Conservation (phyloP, 2,797 vertebrate species). For the Sebastes hubbsi region DNA sequence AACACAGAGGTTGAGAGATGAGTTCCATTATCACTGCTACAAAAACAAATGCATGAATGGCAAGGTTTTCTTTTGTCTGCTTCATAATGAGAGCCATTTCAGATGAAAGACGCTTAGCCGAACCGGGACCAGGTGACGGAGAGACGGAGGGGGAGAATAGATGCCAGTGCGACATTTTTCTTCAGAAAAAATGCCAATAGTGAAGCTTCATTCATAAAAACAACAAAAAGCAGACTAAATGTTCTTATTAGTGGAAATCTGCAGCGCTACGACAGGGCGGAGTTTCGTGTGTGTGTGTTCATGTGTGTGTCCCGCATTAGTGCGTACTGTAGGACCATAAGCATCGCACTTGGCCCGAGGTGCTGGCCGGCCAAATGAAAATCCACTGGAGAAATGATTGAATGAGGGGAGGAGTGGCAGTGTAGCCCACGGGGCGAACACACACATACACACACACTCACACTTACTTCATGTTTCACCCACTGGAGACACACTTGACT, state of each 20-base stretch:
- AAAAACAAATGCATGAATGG: neutral
- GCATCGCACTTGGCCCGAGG: conserved; percentile 63
- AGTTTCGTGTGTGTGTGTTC: neutral
- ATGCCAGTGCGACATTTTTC: neutral
- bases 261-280: neutral
- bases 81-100: neutral
- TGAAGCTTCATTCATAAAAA: conserved; percentile 24
- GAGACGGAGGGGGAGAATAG: neutral
- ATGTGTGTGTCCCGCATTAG: conserved; percentile 33
- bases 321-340: conserved; percentile 41
- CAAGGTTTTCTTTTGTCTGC: neutral
- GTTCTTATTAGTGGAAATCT: conserved; percentile 8
- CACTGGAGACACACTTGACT: conserved; percentile 74
- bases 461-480: conserved; percentile 67
- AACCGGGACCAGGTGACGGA: neutral
- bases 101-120: neutral
- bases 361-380: conserved; percentile 75
- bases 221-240: conserved; percentile 14
- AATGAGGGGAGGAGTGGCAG: conserved; percentile 62
- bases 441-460: conserved; percentile 37
- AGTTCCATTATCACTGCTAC: neutral
- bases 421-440: conserved; percentile 60
- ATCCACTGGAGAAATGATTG: conserved; percentile 77
- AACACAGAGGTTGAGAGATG: neutral
- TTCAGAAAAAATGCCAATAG: neutral